Evolutionary conservation across 2,113 vertebrate species (phyloP).

Genomic region (Rhipidura dahli): DNA sequence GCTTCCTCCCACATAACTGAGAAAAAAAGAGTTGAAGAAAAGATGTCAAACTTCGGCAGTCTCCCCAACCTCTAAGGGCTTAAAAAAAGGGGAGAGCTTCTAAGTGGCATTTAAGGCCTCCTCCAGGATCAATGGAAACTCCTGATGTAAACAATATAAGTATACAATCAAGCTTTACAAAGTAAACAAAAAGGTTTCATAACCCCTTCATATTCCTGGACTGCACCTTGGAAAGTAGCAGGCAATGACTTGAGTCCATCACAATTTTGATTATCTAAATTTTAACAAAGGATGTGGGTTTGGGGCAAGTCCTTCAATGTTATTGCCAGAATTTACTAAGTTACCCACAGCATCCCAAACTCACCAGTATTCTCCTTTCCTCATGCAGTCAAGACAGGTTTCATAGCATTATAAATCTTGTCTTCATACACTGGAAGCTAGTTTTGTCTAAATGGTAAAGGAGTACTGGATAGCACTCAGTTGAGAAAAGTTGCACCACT

Average conservation of each 20-base stretch:
- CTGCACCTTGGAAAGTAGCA: background rate
- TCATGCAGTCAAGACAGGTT: background rate
- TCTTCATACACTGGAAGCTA: background rate
- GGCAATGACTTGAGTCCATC: background rate
- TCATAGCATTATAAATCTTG: background rate
- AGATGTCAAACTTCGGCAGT: background rate
- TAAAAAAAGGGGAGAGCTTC: background rate
- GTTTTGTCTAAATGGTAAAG: background rate
- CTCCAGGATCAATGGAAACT: background rate
- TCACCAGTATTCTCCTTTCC: background rate
- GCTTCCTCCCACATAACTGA: conserved; percentile 42
- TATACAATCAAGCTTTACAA: conserved; percentile 14
- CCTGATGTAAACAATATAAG: conserved; percentile 14
- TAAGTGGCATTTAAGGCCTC: conserved; percentile 17
- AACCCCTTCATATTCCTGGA: background rate
- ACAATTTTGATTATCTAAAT: background rate
- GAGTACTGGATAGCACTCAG: background rate
- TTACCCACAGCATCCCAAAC: background rate
- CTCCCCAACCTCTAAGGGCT: background rate
- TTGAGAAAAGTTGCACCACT: background rate
- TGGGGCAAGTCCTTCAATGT: background rate
- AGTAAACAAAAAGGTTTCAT: background rate
- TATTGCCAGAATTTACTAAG: background rate
- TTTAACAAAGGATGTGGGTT: background rate
- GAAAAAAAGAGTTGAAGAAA: conserved; percentile 15